phyloP scores from a whole-genome alignment of 2,797 vertebrate species.

The Lates japonicus region DNA sequence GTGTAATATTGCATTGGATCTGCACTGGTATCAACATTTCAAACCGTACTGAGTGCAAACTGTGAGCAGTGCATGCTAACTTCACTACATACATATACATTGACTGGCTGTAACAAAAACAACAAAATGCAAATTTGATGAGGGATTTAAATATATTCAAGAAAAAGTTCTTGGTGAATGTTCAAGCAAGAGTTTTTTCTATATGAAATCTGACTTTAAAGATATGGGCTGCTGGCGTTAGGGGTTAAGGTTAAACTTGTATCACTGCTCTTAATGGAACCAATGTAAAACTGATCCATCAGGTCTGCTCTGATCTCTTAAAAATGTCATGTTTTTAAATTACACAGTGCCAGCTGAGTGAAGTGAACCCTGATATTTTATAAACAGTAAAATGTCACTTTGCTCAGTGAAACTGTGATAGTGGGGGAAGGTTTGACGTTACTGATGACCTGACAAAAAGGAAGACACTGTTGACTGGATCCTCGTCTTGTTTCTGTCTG shows the following conservation, averaged over 20 bases:
- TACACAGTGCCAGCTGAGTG: not conserved
- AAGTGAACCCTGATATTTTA: not conserved
- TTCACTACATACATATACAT: too few relatives aligned
- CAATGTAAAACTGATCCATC: not conserved
- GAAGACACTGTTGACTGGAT: not conserved
- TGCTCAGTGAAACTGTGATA: not conserved
- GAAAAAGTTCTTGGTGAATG: too few relatives aligned
- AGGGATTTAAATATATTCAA: too few relatives aligned
- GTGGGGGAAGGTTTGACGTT: not conserved
- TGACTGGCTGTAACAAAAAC: too few relatives aligned
- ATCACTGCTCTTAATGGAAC: not conserved
- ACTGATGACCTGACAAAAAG: conserved; percentile 36
- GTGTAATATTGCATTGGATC: too few relatives aligned
- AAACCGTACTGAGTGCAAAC: too few relatives aligned
- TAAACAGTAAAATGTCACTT: conserved; percentile 2
- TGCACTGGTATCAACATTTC: too few relatives aligned
- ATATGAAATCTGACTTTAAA: too few relatives aligned
- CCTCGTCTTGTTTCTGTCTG: conserved; percentile 15
- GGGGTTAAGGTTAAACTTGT: not conserved
- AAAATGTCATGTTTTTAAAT: not conserved
- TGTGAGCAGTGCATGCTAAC: too few relatives aligned
- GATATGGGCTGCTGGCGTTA: not conserved
- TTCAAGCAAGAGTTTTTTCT: too few relatives aligned
- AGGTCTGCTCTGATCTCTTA: too few relatives aligned
- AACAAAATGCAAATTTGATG: too few relatives aligned